Evolutionary conservation across 1,140 invertebrate genomes (phyloP).

Genomic region (Capitella teleta): DNA sequence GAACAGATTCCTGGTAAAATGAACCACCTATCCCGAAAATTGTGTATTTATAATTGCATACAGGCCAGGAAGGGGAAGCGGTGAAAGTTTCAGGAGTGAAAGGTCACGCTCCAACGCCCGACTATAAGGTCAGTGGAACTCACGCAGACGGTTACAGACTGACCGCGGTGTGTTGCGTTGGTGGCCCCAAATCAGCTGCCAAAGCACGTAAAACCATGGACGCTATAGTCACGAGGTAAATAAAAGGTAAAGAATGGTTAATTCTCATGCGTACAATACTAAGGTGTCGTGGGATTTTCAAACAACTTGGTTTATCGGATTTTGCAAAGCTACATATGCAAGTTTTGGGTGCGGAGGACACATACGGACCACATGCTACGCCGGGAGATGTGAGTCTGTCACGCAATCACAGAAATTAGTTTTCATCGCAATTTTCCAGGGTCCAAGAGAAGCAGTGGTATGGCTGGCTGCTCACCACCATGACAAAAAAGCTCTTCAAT

Average conservation of each 20-base stretch:
- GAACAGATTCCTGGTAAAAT: slow-evolving; percentile 28
- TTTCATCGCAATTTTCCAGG: not conserved
- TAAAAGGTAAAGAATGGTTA: not conserved
- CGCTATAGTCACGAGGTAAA: slow-evolving; percentile 35
- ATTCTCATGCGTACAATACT: slow-evolving; percentile 1
- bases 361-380: slow-evolving; percentile 39
- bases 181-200: slow-evolving; percentile 40
- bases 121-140: slow-evolving; percentile 45
- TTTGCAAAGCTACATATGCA: slow-evolving; percentile 42
- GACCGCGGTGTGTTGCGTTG: slow-evolving; percentile 43
- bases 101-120: slow-evolving; percentile 41
- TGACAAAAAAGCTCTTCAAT: slow-evolving; percentile 44
- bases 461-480: slow-evolving; percentile 47
- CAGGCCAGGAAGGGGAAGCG: slow-evolving; percentile 14
- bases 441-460: slow-evolving; percentile 37
- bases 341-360: slow-evolving; percentile 44
- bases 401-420: not conserved
- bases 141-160: slow-evolving; percentile 43
- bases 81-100: slow-evolving; percentile 43
- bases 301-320: slow-evolving; percentile 36
- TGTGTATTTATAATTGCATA: slow-evolving; percentile 9
- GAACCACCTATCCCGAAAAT: not conserved
- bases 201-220: slow-evolving; percentile 46
- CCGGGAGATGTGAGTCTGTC: slow-evolving; percentile 4
- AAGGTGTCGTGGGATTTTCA: slow-evolving; percentile 37